Evolutionary conservation across 2,888 invertebrate species (phyloP).

Genomic region (Hirtodrosophila histrioides): DNA sequence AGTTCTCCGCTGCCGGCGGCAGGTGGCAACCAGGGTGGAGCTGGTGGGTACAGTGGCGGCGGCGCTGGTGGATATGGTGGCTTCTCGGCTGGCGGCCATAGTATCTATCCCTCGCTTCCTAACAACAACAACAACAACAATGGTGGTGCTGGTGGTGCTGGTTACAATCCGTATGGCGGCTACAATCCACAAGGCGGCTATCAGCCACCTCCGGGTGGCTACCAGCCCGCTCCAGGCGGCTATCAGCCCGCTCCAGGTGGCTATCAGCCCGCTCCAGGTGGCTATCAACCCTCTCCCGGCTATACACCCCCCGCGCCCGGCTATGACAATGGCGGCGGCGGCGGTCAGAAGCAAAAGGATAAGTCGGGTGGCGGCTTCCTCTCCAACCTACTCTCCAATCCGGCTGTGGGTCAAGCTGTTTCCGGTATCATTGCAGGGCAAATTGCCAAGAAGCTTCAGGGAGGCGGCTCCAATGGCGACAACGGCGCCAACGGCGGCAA

Average conservation of each 20-base stretch:
- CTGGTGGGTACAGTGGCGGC: constrained; percentile 78
- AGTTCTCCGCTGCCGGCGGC: constrained; percentile 74
- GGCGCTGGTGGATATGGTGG: constrained; percentile 78
- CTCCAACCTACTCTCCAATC: constrained; percentile 83
- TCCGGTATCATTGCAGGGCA: constrained; percentile 83
- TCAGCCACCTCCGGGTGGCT: too few species aligned
- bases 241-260: constrained; percentile 66
- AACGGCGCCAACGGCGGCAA: constrained; percentile 53
- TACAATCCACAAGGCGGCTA: constrained; percentile 70
- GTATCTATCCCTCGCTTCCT: constrained; percentile 81
- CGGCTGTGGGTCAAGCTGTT: constrained; percentile 83
- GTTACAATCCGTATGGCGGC: constrained; percentile 68
- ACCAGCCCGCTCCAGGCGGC: constrained; percentile 53
- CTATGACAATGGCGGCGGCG: constrained; percentile 67
- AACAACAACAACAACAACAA: constrained; percentile 44
- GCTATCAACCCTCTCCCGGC: constrained; percentile 66
- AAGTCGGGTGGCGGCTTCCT: constrained; percentile 82
- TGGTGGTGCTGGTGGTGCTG: constrained; percentile 34
- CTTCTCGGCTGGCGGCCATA: constrained; percentile 83
- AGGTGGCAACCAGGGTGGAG: constrained; percentile 45
- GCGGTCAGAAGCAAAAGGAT: constrained; percentile 76
- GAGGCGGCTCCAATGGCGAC: constrained; percentile 69
- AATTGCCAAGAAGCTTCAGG: constrained; percentile 82
- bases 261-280: constrained; percentile 73
- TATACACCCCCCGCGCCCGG: constrained; percentile 80